Percentiles rank a stretch among this genome's conserved stretches.
Evolutionary conservation across 2,888 invertebrate species (phyloP).

Genomic region (Elmis aenea): DNA sequence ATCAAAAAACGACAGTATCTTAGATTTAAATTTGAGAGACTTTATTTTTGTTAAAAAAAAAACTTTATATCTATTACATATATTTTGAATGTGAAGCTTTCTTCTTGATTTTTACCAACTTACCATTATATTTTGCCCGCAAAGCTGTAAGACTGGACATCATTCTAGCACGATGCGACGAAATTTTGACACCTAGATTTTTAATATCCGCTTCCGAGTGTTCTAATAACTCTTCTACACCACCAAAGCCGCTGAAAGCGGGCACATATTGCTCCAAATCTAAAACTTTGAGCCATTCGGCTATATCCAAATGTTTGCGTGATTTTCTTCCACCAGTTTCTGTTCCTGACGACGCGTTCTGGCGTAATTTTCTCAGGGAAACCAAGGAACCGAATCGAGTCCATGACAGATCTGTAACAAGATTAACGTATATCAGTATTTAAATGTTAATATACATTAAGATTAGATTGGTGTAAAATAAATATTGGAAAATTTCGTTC

Average conservation of each 20-base stretch:
- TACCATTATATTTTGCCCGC: conserved; percentile 56
- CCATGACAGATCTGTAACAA: conserved; percentile 41
- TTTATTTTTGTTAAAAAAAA: too few species aligned
- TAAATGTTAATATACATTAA: too few species aligned
- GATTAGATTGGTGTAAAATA: too few species aligned
- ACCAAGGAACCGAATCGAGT: conserved; percentile 38
- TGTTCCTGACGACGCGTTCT: conserved; percentile 13
- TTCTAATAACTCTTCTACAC: conserved; percentile 56
- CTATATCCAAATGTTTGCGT: conserved; percentile 51
- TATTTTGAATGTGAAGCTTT: too few species aligned
- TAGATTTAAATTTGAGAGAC: too few species aligned
- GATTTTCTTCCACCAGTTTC: conserved; percentile 11
- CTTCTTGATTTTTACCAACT: too few species aligned
- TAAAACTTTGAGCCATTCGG: conserved; percentile 57
- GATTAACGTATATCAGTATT: too few species aligned
- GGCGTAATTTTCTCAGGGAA: conserved; percentile 35
- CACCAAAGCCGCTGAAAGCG: conserved; percentile 49
- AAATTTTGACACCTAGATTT: conserved; percentile 57
- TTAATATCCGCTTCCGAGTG: conserved; percentile 56
- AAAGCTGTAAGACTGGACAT: conserved; percentile 60
- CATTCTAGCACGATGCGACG: conserved; percentile 60
- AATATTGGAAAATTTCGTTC: too few species aligned
- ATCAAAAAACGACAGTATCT: too few species aligned
- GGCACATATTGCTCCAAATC: conserved; percentile 55
- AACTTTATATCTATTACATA: too few species aligned